These are phyloP conservation scores for Phataginus tetradactyla DNA, from an alignment of 2,797 vertebrate species.

Conservation along the genomic window DNA sequence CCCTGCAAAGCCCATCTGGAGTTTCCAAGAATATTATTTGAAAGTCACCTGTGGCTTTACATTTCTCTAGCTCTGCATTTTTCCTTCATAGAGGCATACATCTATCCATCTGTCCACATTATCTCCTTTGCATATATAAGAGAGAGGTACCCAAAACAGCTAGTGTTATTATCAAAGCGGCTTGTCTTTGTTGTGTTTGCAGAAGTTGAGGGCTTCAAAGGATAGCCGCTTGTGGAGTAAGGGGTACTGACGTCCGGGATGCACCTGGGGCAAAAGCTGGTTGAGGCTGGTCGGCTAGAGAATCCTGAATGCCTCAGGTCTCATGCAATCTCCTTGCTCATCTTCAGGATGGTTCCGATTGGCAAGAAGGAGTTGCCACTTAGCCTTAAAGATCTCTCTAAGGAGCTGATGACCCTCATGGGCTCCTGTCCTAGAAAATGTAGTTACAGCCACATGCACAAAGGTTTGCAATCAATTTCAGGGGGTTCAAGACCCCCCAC, in stretches of 20 bases:
- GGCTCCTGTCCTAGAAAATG: neutral
- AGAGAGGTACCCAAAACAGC: neutral
- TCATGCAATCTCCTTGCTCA: neutral
- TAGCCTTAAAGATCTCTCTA: neutral
- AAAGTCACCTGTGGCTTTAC: neutral
- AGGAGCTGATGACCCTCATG: neutral
- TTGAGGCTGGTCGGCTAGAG: neutral
- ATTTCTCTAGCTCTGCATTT: neutral
- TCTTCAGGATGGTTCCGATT: neutral
- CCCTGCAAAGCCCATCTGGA: neutral
- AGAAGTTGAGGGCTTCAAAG: neutral
- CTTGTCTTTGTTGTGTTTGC: neutral
- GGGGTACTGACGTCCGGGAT: neutral
- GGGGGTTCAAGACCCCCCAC: neutral
- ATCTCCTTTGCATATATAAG: neutral
- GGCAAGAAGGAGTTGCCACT: neutral
- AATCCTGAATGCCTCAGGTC: neutral
- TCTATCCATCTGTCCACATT: neutral
- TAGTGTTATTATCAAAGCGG: neutral
- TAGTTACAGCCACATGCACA: neutral
- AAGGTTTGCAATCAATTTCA: neutral
- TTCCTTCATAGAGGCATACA: neutral
- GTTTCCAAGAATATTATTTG: neutral
- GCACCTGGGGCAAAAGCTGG: neutral
- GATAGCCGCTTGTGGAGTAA: neutral